A percentile compares a stretch with the other conserved stretches of the same genome.
phyloP scores from a whole-genome alignment of 2,888 invertebrate genomes.

The Anorthoa munda region DNA sequence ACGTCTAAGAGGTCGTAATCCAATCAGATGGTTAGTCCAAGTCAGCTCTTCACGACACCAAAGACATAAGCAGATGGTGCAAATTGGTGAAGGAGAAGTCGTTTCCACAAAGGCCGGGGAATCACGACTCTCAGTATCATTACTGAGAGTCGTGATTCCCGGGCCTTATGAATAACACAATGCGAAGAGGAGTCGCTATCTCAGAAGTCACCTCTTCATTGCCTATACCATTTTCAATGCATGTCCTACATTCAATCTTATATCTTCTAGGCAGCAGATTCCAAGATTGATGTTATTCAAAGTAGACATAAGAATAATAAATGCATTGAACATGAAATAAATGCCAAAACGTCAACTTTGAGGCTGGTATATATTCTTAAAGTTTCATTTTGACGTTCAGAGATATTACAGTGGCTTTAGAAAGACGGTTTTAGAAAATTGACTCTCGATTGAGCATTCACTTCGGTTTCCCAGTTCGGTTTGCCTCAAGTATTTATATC shows the following conservation, averaged over 20 bases:
- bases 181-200: too few species aligned
- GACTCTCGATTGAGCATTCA: constrained; percentile 30
- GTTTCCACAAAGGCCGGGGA: too few species aligned
- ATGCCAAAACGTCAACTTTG: constrained; percentile 37
- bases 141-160: too few species aligned
- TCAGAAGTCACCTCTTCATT: too few species aligned
- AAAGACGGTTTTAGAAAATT: constrained; percentile 53
- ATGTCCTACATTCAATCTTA: not conserved
- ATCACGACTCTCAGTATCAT: too few species aligned
- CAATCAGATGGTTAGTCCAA: too few species aligned
- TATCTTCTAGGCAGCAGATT: not conserved
- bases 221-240: not conserved
- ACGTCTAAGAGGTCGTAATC: too few species aligned
- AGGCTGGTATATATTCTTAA: constrained; percentile 27
- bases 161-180: too few species aligned
- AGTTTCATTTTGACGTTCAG: constrained; percentile 44
- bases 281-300: constrained; percentile 16
- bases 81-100: too few species aligned
- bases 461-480: constrained; percentile 35
- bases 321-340: constrained; percentile 34
- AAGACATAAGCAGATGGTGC: too few species aligned
- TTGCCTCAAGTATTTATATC: constrained; percentile 53
- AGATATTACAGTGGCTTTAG: constrained; percentile 46
- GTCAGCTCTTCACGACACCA: too few species aligned
- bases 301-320: constrained; percentile 22